Evolutionary conservation across 2,113 vertebrate genomes (phyloP).

Genomic region (Empidonax traillii): DNA sequence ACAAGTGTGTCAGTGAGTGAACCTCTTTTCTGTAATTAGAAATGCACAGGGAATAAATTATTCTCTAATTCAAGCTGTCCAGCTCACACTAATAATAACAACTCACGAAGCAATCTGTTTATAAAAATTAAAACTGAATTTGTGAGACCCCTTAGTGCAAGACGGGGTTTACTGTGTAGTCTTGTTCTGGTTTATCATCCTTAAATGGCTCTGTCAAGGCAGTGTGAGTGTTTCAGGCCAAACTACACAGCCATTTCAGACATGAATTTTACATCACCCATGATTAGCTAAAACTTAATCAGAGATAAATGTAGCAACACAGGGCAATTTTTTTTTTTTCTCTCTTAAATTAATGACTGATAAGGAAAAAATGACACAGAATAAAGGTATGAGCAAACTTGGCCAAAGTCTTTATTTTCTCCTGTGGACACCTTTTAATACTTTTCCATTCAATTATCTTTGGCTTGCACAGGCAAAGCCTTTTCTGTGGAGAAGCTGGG

Average conservation of each 20-base stretch:
- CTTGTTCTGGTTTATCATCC: constrained; percentile 23
- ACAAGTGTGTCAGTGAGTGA: constrained; percentile 76
- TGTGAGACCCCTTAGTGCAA: constrained; percentile 63
- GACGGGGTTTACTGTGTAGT: constrained; percentile 25
- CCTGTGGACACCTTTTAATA: not conserved
- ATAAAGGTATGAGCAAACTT: not conserved
- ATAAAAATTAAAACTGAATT: constrained; percentile 58
- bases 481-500: not conserved
- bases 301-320: not conserved
- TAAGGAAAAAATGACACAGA: not conserved
- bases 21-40: constrained; percentile 78
- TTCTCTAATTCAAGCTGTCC: constrained; percentile 82
- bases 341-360: not conserved
- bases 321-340: not conserved
- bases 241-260: not conserved
- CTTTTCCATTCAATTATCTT: not conserved
- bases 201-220: not conserved
- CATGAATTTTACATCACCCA: not conserved
- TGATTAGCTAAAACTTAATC: not conserved
- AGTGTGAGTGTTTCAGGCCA: not conserved
- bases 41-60: constrained; percentile 85
- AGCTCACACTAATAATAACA: constrained; percentile 81
- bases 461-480: not conserved
- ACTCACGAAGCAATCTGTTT: constrained; percentile 76
- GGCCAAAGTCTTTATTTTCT: not conserved